Base-by-base conservation (phyloP, 2,797 vertebrate species). In the Phataginus tricuspis region DNA sequence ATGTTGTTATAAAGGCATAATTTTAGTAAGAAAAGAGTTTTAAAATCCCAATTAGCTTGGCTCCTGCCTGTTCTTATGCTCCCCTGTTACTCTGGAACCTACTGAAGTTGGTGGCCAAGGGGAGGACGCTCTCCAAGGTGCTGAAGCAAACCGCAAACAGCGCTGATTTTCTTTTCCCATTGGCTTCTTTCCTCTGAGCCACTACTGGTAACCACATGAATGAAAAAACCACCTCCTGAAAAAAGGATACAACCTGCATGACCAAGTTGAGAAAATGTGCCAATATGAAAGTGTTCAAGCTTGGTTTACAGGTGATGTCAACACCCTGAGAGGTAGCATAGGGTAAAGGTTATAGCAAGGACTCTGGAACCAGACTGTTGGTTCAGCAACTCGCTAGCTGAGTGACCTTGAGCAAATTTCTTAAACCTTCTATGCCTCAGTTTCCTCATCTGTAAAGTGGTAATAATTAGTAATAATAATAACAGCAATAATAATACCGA, bases 81-180 rank as follows among this genome's bases (percentile, higher is more conserved):
- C 53, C 2, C 37, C 7, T 37, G 51, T 72, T 42, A 8, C 2
- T 5, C 0, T 15, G 27, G 25, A 53, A 21, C 37, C 25, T 91
- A 39, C 39, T 39, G 39, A 27, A 2, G 21, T 29, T 27, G 34
- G 34, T 25, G 23, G 51, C 1, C 0, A 13, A 1, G 4, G 9
- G 27, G 59, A 4, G 78, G 3, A 12, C 0, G 11, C 78, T 96
- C 75, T 97, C 88, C 88, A 74, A 34, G 83, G 92, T 90, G 27
- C 95, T 93, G 90, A 93, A 95, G 27, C 27, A 55, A 77, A 39
- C 15, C 92, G 27, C 27, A 55, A 77, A 39, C 12, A 19, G 13
- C 1, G 2, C 53, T 71, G 57, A 0, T 13, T 69, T 42, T 71
- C 21, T 72, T 66, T 90, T 51, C n/a, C 12, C 3, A 25, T 2